Percentiles rank a stretch among this genome's conserved stretches.
Evolutionary conservation across 2,113 vertebrate species (phyloP).

Genomic region (Lota lota): DNA sequence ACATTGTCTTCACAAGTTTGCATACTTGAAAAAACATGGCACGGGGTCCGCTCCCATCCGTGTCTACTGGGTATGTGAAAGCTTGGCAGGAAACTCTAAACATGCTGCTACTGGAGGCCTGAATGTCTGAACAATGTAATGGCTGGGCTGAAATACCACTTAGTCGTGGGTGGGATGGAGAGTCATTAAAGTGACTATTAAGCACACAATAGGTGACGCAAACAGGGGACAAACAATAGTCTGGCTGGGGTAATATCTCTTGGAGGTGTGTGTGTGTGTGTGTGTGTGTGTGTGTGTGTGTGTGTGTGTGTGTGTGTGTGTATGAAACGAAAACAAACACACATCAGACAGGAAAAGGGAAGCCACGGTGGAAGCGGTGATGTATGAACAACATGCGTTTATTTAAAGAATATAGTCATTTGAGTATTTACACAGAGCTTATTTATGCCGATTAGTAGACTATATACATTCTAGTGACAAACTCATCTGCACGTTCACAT

Average conservation of each 20-base stretch:
- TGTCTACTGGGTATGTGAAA: not conserved
- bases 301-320: not conserved
- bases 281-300: too few relatives aligned
- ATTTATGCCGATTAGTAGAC: not conserved
- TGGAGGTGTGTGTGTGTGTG: not conserved
- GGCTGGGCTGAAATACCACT: not conserved
- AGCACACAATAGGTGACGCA: conserved; percentile 70
- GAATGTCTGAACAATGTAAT: not conserved
- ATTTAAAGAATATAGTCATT: conserved; percentile 28
- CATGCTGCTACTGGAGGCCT: not conserved
- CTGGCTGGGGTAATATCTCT: not conserved
- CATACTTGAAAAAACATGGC: too few relatives aligned
- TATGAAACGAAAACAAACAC: conserved; percentile 4
- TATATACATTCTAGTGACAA: conserved; percentile 6
- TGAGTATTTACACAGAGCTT: conserved; percentile 25
- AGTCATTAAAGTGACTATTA: conserved; percentile 49
- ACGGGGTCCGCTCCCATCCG: not conserved
- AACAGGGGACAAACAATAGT: conserved; percentile 45
- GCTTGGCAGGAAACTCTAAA: not conserved
- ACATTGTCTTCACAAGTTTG: too few relatives aligned
- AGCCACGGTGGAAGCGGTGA: conserved; percentile 5
- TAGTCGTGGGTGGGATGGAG: conserved; percentile 5
- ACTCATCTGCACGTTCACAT: conserved; percentile 20
- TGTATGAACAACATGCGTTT: conserved; percentile 36
- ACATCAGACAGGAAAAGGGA: conserved; percentile 16